Base-by-base conservation (phyloP, 2,888 invertebrate genomes). In the Amaurobius ferox region DNA sequence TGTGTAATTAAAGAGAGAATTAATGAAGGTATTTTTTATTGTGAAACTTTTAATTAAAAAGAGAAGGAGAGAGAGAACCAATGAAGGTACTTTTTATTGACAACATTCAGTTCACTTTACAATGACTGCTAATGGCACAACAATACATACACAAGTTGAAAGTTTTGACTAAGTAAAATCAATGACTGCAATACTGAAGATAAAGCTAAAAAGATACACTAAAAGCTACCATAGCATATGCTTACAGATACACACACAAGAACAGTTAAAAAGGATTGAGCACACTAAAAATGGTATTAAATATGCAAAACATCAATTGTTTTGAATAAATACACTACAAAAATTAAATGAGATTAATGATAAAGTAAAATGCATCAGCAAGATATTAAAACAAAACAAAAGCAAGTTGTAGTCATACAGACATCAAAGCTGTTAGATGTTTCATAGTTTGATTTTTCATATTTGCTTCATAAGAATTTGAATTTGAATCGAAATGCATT, bases 71-170 rank as follows among this genome's bases (percentile, higher is more conserved):
- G 9, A 55, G 55, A 55, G 55, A 55, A 55, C 16, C 23, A 55
- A 55, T 55, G 19, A 23, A 23, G 55, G 55, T n/a, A 11, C n/a
- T 35, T 35, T 44, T 55, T 55, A 55, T 55, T 55, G 55, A 55
- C 55, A 55, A 55, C 55, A 55, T 55, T 55, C 55, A 55, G 55
- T 55, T 55, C 55, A 55, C 55, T 55, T 55, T 55, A 55, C 55
- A 55, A 55, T 55, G 55, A 55, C 55, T 55, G 19, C 55, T 55
- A 55, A 55, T 55, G 55, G 55, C 55, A 55, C 55, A 55, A 55
- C 3, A 55, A 55, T 55, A 55, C 55, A 55, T 23, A 55, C 16
- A 55, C 55, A 44, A 44, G 55, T 55, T 55, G 1, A 23, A 55
- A 55, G 55, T 55, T 55, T 3, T 16, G 19, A 6, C 55, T 55